These are phyloP conservation scores for Noctua pronuba DNA, from an alignment of 2,888 invertebrate species.

Conservation along the genomic window DNA sequence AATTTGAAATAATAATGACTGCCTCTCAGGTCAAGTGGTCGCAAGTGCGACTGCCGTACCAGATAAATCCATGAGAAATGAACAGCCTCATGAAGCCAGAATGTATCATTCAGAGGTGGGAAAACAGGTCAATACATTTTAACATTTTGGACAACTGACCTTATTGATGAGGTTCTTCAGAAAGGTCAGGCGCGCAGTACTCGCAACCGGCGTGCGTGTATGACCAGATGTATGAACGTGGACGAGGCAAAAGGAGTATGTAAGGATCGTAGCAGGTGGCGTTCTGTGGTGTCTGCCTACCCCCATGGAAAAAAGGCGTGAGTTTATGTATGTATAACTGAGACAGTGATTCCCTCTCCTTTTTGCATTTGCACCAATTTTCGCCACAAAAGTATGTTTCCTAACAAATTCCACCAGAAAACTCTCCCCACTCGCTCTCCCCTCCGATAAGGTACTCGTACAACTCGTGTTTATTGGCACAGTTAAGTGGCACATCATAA, in stretches of 20 bases:
- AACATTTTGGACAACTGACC: neutral
- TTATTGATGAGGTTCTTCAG: no score
- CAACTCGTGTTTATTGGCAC: conserved; percentile 64
- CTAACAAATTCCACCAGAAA: conserved; percentile 37
- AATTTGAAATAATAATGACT: no score
- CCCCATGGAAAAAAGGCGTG: no score
- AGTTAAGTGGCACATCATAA: conserved; percentile 60
- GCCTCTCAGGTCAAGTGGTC: no score
- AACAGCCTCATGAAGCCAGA: neutral
- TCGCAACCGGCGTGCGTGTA: no score
- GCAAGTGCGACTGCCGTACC: no score
- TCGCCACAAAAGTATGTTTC: conserved; percentile 17
- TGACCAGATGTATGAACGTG: no score
- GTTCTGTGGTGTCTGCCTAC: no score
- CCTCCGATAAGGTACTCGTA: conserved; percentile 45
- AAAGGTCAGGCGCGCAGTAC: no score
- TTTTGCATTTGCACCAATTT: neutral
- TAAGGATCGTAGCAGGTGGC: no score
- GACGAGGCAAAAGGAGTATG: no score
- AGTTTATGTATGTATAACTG: no score
- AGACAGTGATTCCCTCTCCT: neutral
- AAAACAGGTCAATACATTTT: neutral
- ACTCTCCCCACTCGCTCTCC: neutral
- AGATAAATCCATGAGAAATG: neutral
- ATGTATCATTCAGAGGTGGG: neutral